Evolutionary conservation across 2,888 invertebrate genomes (phyloP).

Genomic region (Parnassius glacialis): DNA sequence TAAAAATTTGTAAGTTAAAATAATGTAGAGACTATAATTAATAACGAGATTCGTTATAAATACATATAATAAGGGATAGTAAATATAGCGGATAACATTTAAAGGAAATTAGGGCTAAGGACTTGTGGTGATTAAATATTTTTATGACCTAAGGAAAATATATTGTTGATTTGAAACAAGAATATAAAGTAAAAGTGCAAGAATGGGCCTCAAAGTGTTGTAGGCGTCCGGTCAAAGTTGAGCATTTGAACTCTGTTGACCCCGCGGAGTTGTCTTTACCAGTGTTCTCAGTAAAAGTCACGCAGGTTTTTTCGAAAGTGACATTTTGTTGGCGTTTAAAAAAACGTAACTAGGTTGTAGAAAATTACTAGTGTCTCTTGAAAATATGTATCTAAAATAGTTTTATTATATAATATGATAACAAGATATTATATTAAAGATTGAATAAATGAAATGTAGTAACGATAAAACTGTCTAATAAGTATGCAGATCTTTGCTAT

Average conservation of each 20-base stretch:
- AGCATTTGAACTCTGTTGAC: constrained; percentile 67
- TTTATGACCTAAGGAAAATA: too few relatives aligned
- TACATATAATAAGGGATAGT: not conserved
- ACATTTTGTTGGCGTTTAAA: constrained; percentile 7
- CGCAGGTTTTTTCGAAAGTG: constrained; percentile 22
- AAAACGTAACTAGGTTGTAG: too few relatives aligned
- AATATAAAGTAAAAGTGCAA: constrained; percentile 34
- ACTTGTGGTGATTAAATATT: too few relatives aligned
- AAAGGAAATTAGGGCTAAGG: too few relatives aligned
- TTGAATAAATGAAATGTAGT: too few relatives aligned
- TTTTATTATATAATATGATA: too few relatives aligned
- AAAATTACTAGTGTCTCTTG: too few relatives aligned
- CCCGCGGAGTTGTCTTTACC: constrained; percentile 47
- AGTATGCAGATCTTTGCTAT: too few relatives aligned
- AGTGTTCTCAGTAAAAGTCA: constrained; percentile 22
- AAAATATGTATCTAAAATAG: too few relatives aligned
- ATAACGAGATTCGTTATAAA: constrained; percentile 30
- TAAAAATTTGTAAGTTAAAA: constrained; percentile 39
- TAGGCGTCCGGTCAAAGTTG: constrained; percentile 65
- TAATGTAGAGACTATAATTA: constrained; percentile 34
- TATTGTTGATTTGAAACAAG: constrained; percentile 16
- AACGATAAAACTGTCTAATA: too few relatives aligned
- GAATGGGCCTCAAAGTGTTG: constrained; percentile 35
- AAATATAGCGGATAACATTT: not conserved
- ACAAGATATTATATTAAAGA: too few relatives aligned